Evolutionary conservation across 2,888 invertebrate species (phyloP), one percentile per base, ranked within the genome.

Genomic region (Phortica magna): DNA sequence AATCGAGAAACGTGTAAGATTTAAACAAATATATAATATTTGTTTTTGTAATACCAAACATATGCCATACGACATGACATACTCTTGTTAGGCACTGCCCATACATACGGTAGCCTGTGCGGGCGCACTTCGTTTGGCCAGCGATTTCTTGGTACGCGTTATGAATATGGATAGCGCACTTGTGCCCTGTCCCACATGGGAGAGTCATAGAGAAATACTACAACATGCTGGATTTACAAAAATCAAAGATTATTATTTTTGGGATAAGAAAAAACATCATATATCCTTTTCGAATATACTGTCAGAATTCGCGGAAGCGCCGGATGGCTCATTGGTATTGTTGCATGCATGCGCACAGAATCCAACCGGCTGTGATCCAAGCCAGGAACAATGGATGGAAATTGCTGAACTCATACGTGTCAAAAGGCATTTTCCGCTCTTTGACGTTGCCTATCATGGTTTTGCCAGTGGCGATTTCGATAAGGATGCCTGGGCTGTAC

Each of bases 381-480:
- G 67, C 0, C 12, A 55, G 5, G 22, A 67, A 9, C 96, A 99
- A 91, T 99, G 98, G 99, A 93, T 93, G 86, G 92, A 94, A 91
- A 96, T 99, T 82, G 96, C 97, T 22, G 95, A 96, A 85, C 94
- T 98, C 71, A 94, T 98, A 87, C 93, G 95, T 93, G 94, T 94
- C 83, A 95, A 94, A 89, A 94, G 95, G 78, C 91, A 98, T 78
- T 97, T 98, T 92, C 96, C 98, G 74, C 94, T 98, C 92, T 96
- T 98, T 92, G 98, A 98, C 92, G 95, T 95, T 81, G 97, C 97
- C 48, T 97, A 97, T 93, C 97, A 97, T 92, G 98, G 99, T 14
- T 98, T 99, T 93, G 98, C 98, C 2, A 96, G 96, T n/a, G 99
- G 99, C 0, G 96, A 98, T 93, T 93, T 98, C 55, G 97, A 96